Conservation (phyloP, 2,113 vertebrate species). For the Plestiodon gilberti region DNA sequence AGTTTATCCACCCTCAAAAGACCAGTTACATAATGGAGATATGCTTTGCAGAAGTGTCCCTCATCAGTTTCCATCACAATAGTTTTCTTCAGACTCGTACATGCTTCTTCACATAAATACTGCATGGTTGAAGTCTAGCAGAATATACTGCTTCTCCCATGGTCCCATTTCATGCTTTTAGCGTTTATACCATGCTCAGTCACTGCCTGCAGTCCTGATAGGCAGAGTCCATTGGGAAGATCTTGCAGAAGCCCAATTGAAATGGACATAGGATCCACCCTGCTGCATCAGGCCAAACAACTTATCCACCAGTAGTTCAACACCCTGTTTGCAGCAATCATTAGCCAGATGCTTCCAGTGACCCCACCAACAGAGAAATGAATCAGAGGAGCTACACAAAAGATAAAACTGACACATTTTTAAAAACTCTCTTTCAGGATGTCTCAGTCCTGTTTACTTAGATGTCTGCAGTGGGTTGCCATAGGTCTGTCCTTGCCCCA, state of each 20-base stretch:
- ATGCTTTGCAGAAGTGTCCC: neutral
- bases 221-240: conserved; percentile 2
- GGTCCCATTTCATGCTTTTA: neutral
- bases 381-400: neutral
- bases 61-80: conserved; percentile 1
- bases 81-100: conserved; percentile 20
- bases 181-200: conserved; percentile 11
- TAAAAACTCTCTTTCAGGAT: neutral
- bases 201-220: neutral
- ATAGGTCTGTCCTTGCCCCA: too few relatives aligned
- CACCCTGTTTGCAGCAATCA: neutral
- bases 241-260: neutral
- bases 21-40: conserved; percentile 23
- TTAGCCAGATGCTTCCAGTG: neutral
- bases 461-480: neutral
- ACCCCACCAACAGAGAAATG: neutral
- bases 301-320: neutral
- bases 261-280: neutral
- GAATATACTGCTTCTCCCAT: conserved; percentile 5
- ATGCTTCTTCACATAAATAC: conserved; percentile 20
- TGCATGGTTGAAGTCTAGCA: neutral
- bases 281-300: neutral
- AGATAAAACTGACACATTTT: conserved; percentile 8
- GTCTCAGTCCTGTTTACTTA: neutral
- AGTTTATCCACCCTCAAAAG: conserved; percentile 41